Percentiles rank a stretch among this genome's conserved stretches.
These are phyloP conservation scores for Myotis findleyi DNA, from an alignment of 2,797 vertebrate species.

Conservation along the genomic window DNA sequence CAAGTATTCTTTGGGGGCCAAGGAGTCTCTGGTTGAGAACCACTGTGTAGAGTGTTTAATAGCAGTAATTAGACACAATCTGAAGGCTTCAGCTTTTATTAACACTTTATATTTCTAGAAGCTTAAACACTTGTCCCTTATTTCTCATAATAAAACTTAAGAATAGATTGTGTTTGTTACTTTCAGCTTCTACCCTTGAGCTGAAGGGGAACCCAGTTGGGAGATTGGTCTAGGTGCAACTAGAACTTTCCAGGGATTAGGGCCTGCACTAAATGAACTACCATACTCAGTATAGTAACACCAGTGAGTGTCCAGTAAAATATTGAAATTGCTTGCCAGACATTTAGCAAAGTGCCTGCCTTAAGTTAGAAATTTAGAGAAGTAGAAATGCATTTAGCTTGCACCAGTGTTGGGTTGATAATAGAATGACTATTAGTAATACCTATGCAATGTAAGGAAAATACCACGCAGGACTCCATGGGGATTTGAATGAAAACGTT, in stretches of 20 bases:
- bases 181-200: background rate
- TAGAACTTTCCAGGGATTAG: background rate
- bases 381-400: background rate
- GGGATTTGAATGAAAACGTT: background rate
- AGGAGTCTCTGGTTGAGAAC: background rate
- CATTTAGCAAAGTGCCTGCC: background rate
- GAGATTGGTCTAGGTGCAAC: background rate
- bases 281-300: background rate
- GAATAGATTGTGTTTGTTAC: background rate
- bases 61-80: background rate
- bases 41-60: no score
- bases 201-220: background rate
- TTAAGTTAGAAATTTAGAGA: background rate
- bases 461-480: background rate
- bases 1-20: background rate
- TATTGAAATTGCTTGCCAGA: background rate
- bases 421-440: background rate
- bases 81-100: background rate
- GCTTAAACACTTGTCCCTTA: background rate
- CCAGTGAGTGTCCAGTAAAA: background rate
- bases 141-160: background rate
- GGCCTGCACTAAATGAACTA: rapidly evolving
- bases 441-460: background rate
- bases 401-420: background rate
- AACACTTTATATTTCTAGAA: background rate